Base-by-base conservation (phyloP, 2,888 invertebrate species). In the Tigriopus californicus region DNA sequence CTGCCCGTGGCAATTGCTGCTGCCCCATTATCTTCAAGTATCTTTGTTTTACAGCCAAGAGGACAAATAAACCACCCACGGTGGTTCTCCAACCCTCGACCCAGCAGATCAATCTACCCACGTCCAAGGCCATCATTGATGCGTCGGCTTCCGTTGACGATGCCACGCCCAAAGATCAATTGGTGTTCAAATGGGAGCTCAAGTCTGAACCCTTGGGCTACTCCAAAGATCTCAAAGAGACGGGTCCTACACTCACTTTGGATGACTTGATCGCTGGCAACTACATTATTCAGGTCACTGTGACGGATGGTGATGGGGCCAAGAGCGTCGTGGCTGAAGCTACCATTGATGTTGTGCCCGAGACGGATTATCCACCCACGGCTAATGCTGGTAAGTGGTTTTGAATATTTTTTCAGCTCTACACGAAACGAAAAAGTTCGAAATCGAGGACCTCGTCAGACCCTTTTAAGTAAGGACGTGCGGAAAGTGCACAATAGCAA, bases 351-450 rank as follows among this genome's bases (percentile, higher is more conserved):
- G 90, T 92, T 13, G 73, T 90, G 18, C 88, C 90, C 74, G 85
- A 85, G 65, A 87, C 81, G 0, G 94, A 95, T 70, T 94, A 94
- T 73, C 91, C 91, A 0, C 94, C 94, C 0, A 88, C 87, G 70
- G 92, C 92, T 0, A 91, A 91, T 75, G 92, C 92, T 52, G 87
- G 91, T 79, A 8, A 33, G 33, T 33, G 33, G 8, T 3, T 33
- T 8, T 8, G 33, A 33, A 33, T 3, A 8, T 3, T 3, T 33
- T 33, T 33, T 33, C 33, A 3, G 8, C 8, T 33, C 33, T 33
- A 3, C 8, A 8, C 8, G 33, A 33, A 33, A n/a, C n/a, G 33
- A 33, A 33, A 33, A 3, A 33, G 33, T 3, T 33, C 33, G 4
- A 33, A 33, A 33, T 33, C 33, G 3, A 33, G 33, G 33, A 8